These are phyloP conservation scores for Forficula auricularia DNA, from an alignment of 1,140 invertebrate genomes.

Conservation along the genomic window DNA sequence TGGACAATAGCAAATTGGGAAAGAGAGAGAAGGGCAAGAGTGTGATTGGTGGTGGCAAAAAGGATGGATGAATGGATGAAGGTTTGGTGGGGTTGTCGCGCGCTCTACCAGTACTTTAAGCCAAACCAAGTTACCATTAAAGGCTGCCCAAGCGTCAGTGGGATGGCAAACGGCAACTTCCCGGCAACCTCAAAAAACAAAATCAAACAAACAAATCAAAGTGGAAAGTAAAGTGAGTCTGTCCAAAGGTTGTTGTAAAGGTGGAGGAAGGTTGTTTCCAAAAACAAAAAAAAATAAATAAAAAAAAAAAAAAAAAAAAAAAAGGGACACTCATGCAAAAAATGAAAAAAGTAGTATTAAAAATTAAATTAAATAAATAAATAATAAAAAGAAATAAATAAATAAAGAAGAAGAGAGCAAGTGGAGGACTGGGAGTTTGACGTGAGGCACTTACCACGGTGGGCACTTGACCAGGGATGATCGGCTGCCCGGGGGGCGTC, in stretches of 20 bases:
- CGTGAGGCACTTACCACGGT: slow-evolving; percentile 52
- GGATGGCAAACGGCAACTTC: slow-evolving; percentile 17
- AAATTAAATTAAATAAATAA: slow-evolving; percentile 8
- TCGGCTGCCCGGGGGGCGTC: slow-evolving; percentile 56
- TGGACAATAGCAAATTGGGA: no score
- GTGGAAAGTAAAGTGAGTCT: neutral
- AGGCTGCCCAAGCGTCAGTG: slow-evolving; percentile 19
- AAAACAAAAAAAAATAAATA: no score
- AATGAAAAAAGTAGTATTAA: slow-evolving; percentile 9
- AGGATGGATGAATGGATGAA: no score
- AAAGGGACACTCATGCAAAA: slow-evolving; percentile 9
- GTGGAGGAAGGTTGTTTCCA: neutral
- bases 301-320: slow-evolving; percentile 3
- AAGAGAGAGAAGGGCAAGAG: no score
- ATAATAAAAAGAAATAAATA: slow-evolving; percentile 8
- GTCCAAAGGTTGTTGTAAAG: neutral
- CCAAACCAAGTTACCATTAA: slow-evolving; percentile 16
- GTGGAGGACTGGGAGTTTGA: no score
- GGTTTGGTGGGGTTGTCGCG: no score
- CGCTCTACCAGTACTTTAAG: slow-evolving; percentile 3
- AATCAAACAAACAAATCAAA: slow-evolving; percentile 13
- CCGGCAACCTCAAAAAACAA: slow-evolving; percentile 19
- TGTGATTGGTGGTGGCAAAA: no score
- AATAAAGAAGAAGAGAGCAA: slow-evolving; percentile 4
- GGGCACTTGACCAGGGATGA: slow-evolving; percentile 78